Conservation (phyloP, 2,888 invertebrate species). For the Blastobasis lacticolella region DNA sequence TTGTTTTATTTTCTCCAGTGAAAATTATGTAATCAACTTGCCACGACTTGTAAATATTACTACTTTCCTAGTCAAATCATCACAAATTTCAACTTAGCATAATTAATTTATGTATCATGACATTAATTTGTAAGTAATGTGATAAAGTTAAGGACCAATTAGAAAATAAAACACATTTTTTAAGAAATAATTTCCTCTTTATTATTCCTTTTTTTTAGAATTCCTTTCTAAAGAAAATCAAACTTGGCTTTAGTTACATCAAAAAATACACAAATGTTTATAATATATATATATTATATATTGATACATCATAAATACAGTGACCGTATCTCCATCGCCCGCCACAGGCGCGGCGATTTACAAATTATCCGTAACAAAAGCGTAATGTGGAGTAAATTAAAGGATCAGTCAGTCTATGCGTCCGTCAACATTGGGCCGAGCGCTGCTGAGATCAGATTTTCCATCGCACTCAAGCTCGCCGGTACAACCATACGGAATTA, state of each 20-base stretch:
- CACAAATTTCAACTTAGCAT: conserved; percentile 4
- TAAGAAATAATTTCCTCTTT: conserved; percentile 72
- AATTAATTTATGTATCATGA: conserved; percentile 2
- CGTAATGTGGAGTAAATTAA: conserved; percentile 32
- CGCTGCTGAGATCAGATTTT: conserved; percentile 48
- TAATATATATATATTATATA: conserved; percentile 32
- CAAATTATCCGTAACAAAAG: conserved; percentile 21
- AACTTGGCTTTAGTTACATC: conserved; percentile 71
- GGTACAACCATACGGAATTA: conserved; percentile 23
- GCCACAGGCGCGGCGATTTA: conserved; percentile 32
- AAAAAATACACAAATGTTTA: conserved; percentile 71
- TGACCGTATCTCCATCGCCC: conserved; percentile 38
- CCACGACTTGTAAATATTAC: too few relatives aligned
- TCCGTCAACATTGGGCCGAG: conserved; percentile 22
- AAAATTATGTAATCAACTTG: too few relatives aligned
- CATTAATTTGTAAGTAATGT: conserved; percentile 2
- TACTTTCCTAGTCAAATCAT: conserved; percentile 8
- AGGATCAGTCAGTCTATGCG: conserved; percentile 48
- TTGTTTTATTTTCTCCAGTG: too few relatives aligned
- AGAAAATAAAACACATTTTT: conserved; percentile 58
- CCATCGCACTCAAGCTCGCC: conserved; percentile 27
- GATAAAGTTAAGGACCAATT: background rate
- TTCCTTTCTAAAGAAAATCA: conserved; percentile 71
- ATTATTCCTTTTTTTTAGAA: conserved; percentile 68
- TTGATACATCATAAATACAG: conserved; percentile 59